phyloP scores from a whole-genome alignment of 2,888 invertebrate species.

The Atethmia centrago region DNA sequence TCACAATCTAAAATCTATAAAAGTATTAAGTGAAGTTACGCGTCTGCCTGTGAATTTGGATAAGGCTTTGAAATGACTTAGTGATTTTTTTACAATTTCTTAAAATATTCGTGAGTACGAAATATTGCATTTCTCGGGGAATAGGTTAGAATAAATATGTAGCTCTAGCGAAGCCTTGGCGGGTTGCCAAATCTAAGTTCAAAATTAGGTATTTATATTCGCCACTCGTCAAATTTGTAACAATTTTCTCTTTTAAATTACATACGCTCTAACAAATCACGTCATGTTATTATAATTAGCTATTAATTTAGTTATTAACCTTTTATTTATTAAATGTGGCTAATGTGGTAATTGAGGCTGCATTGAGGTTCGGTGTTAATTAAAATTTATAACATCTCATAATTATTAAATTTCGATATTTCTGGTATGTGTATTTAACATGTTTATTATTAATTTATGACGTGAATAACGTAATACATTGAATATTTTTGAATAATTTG shows the following conservation, averaged over 20 bases:
- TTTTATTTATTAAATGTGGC: constrained; percentile 19
- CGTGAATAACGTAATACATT: neutral
- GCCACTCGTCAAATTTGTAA: too few species aligned
- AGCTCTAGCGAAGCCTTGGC: too few species aligned
- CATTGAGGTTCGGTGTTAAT: constrained; percentile 23
- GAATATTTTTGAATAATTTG: neutral
- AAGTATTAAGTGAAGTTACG: neutral
- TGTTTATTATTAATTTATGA: neutral
- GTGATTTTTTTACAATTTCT: too few species aligned
- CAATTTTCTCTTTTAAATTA: neutral
- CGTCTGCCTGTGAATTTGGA: too few species aligned
- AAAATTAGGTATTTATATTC: too few species aligned
- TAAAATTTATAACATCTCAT: constrained; percentile 14
- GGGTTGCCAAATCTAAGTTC: too few species aligned
- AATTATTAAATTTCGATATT: neutral
- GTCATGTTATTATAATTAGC: constrained; percentile 4
- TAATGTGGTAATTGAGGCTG: neutral
- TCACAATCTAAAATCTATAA: neutral
- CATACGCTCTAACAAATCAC: neutral
- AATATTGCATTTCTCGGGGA: too few species aligned
- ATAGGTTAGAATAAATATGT: too few species aligned
- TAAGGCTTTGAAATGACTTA: too few species aligned
- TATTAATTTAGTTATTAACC: neutral
- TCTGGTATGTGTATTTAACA: neutral
- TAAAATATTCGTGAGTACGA: too few species aligned